Evolutionary conservation across 1,140 invertebrate genomes (phyloP).

Genomic region (Campodea augens): DNA sequence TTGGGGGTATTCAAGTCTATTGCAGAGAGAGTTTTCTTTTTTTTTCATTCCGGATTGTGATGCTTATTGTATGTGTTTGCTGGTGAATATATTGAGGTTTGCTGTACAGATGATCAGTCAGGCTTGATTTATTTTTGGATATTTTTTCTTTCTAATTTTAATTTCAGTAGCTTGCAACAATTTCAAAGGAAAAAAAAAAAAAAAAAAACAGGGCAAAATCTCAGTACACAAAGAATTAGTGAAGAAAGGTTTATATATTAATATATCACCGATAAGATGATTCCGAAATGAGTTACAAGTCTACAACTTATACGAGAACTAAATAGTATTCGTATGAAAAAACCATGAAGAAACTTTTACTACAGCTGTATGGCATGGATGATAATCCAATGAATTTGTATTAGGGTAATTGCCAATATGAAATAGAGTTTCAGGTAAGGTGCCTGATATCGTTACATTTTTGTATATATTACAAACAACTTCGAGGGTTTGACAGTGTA

Average conservation of each 20-base stretch:
- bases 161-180: background rate
- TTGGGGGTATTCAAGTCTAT: background rate
- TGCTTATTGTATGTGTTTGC: background rate
- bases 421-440: too few species aligned
- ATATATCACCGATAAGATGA: constrained; percentile 2
- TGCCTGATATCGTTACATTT: too few species aligned
- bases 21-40: background rate
- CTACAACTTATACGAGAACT: too few species aligned
- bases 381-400: too few species aligned
- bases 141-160: background rate
- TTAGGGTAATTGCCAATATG: too few species aligned
- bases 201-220: background rate
- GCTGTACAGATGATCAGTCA: background rate
- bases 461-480: too few species aligned
- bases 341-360: too few species aligned
- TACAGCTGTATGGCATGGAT: too few species aligned
- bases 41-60: background rate
- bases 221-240: background rate
- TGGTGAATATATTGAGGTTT: background rate
- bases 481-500: too few species aligned
- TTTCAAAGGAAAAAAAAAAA: background rate
- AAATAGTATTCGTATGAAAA: too few species aligned
- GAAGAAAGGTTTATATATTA: background rate
- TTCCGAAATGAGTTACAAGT: too few species aligned
- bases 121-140: background rate